Evolutionary conservation across 2,113 vertebrate genomes (phyloP), one percentile per base, ranked within the genome.

Genomic region (Eurystomus gularis): DNA sequence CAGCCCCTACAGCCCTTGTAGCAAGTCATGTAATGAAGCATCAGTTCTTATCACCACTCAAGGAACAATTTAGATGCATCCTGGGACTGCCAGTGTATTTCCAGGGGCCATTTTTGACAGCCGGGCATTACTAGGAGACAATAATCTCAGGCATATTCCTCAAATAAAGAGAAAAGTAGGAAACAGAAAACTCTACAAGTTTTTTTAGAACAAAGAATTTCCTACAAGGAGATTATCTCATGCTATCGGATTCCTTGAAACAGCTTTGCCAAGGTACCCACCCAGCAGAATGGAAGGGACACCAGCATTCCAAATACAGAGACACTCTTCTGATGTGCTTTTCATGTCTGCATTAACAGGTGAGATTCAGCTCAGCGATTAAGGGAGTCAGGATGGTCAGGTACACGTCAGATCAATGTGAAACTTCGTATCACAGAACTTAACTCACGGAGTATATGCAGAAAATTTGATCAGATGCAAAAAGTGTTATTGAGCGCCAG

Each of bases 351-450:
- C 28, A 24, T 29, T n/a, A 81, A 65, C 10, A 44, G 60, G 33
- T 9, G 84, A 69, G 29, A 51, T 21, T 51, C 20, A 13, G 15
- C 9, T 42, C 58, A 42, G n/a, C 49, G 37, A 48, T 57, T 25
- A 78, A 35, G 60, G 12, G 19, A 90, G 61, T 83, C 26, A 31
- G 29, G 24, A 61, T 61, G 46, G 55, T 58, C 82, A 93, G 51
- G n/a, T 28, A 86, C 40, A 71, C 0, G 0, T 7, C 49, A 84
- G 18, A 68, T 1, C 23, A 26, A 66, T 17, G 1, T 37, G 11
- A n/a, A 87, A 70, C 6, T 62, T 84, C 6, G 0, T 31, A 77
- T 60, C 57, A 39, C n/a, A 40, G 9, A 87, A 48, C 3, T 48
- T 33, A 10, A 70, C 52, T 39, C 0, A 69, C 61, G n/a, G n/a